phyloP scores from a whole-genome alignment of 2,113 vertebrate species.

The Strigops habroptila region DNA sequence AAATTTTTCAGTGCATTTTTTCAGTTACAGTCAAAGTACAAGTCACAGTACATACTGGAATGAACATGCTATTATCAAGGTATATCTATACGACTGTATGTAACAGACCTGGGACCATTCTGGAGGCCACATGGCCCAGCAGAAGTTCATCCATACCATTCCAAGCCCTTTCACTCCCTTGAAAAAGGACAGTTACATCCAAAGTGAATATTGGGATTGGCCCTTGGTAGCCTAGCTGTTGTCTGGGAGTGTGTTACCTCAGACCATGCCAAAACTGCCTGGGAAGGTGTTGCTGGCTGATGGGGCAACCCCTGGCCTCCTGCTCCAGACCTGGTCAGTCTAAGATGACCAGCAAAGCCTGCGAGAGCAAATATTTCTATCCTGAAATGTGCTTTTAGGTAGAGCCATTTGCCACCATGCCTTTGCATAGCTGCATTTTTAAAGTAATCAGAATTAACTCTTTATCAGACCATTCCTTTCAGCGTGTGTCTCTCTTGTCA shows the following conservation, averaged over 20 bases:
- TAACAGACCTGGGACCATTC: background rate
- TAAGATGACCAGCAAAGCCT: background rate
- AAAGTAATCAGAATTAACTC: background rate
- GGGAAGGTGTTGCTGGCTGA: background rate
- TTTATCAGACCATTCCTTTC: background rate
- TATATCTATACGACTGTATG: too few relatives aligned
- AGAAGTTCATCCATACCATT: background rate
- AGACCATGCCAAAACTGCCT: background rate
- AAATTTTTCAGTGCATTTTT: background rate
- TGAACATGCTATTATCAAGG: background rate
- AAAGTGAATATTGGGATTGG: background rate
- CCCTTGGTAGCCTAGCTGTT: background rate
- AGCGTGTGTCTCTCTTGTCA: background rate
- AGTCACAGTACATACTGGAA: background rate
- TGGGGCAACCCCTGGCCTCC: background rate
- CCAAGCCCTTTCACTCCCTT: background rate
- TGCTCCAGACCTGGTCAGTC: background rate
- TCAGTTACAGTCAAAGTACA: background rate
- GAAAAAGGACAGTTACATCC: background rate
- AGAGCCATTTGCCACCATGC: background rate
- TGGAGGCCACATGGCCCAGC: background rate
- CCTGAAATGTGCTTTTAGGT: background rate
- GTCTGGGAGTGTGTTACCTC: background rate
- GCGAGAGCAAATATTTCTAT: background rate
- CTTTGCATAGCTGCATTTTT: background rate